Base-by-base conservation (phyloP, 2,113 vertebrate species). In the Pelecanoides urinatrix region DNA sequence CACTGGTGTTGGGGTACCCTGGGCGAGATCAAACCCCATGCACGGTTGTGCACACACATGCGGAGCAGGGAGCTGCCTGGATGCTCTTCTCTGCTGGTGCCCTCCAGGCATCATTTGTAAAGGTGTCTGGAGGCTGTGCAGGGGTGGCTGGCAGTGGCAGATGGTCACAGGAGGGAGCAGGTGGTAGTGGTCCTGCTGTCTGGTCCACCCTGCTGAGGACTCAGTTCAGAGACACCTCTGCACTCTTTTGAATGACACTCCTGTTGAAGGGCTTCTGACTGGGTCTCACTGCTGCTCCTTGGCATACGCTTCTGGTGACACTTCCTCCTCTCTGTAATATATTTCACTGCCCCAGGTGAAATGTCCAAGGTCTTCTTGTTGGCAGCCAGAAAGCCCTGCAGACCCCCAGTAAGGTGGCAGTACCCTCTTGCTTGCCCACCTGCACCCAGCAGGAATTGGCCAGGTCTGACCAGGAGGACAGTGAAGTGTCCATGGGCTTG, bases 21-120 rank as follows among this genome's bases (percentile, higher is more conserved):
- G 17, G 8, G 29, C 8, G 29, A 23, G 30, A 34, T 30, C 18
- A 56, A 47, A 61, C 6, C 14, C 23, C 10, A 8, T 0, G 12
- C 1, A 0, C 1, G 1, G 15, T 5, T 53, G 30, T 6, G 20
- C 27, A 16, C 11, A 14, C 5, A 11, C 2, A 0, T 10, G 14
- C 20, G 1, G 0, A 5, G 17, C 20, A 32, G 40, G 9, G 32
- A 63, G 17, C 25, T 73, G 26, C 9, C 49, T 25, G n/a, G 13
- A 11, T 53, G 50, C 11, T 55, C 7, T 13, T 11, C 0, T 36
- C 61, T 45, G 21, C n/a, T 65, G 3, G 9, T 56, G n/a, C 12
- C 18, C 32, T 73, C 16, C 47, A 42, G 10, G 18, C 1, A 1
- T 6, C 10, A 3, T 25, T 68, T 44, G 9, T 58, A 45, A 40